Evolutionary conservation across 2,113 vertebrate species (phyloP).

Genomic region (Hemichromis elongatus): DNA sequence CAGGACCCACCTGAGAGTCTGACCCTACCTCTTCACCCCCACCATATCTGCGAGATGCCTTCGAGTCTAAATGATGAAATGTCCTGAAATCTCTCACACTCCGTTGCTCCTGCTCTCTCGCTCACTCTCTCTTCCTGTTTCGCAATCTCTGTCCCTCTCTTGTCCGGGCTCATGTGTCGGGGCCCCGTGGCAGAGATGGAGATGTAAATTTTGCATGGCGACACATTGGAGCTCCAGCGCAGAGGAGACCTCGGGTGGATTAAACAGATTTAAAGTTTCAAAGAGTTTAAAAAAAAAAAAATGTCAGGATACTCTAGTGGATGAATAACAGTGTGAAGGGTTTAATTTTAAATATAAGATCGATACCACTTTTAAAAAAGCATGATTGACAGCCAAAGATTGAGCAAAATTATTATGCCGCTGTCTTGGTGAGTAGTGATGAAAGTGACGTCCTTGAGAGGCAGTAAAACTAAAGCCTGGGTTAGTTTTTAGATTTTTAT

Average conservation of each 20-base stretch:
- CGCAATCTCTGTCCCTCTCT: slow-evolving; percentile 14
- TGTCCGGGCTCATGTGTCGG: not conserved
- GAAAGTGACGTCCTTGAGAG: not conserved
- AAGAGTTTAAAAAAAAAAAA: not conserved
- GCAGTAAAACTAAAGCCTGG: not conserved
- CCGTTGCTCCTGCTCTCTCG: not conserved
- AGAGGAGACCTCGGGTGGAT: not conserved
- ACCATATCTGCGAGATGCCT: slow-evolving; percentile 6
- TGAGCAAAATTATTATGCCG: not conserved
- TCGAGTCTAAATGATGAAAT: slow-evolving; percentile 59
- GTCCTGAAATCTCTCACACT: slow-evolving; percentile 43
- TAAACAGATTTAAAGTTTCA: not conserved
- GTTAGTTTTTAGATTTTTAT: not conserved
- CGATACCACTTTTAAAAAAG: not conserved
- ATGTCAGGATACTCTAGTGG: not conserved
- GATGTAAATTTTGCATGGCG: slow-evolving; percentile 39
- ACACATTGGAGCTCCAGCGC: not conserved
- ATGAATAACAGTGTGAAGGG: not conserved
- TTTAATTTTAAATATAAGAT: not conserved
- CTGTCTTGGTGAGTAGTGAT: not conserved
- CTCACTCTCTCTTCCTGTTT: not conserved
- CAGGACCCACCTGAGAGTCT: not conserved
- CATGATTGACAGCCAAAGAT: not conserved
- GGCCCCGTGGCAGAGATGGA: slow-evolving; percentile 15
- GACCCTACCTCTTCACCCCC: not conserved